phyloP scores from a whole-genome alignment of 2,797 vertebrate genomes.

The Pangasius larnaudii region DNA sequence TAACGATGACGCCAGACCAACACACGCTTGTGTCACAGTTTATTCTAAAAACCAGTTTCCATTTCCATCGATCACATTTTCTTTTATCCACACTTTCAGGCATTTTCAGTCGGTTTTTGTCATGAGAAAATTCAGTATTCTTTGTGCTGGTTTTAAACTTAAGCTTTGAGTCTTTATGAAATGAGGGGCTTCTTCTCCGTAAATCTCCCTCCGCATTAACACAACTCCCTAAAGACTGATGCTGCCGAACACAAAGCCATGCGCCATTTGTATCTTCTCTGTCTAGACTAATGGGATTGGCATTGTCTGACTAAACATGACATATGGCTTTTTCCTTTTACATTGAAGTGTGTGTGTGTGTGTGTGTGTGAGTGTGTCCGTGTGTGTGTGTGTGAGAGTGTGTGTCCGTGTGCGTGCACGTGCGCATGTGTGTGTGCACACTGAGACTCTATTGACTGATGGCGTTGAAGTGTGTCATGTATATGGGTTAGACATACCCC shows the following conservation, averaged over 20 bases:
- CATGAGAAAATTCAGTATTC: neutral
- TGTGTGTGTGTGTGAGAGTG: neutral
- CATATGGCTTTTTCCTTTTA: slow-evolving; percentile 34
- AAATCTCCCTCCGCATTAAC: slow-evolving; percentile 26
- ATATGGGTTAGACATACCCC: neutral
- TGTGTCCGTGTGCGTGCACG: neutral
- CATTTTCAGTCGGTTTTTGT: neutral
- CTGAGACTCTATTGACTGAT: neutral
- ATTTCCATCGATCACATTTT: neutral
- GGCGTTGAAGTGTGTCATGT: slow-evolving; percentile 27
- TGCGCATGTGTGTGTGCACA: neutral
- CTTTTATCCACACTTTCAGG: neutral
- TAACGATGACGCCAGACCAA: neutral
- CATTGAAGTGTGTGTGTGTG: neutral
- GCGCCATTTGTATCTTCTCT: slow-evolving; percentile 45
- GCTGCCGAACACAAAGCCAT: slow-evolving; percentile 31
- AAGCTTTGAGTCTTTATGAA: neutral
- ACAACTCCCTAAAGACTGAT: neutral
- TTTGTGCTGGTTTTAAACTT: slow-evolving; percentile 1
- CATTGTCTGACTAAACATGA: slow-evolving; percentile 47
- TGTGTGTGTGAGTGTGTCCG: neutral
- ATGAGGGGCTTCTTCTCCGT: neutral
- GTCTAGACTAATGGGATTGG: slow-evolving; percentile 49
- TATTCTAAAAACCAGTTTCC: neutral
- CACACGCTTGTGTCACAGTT: neutral